Evolutionary conservation across 2,797 vertebrate genomes (phyloP).

Genomic region (Psittacula derbiana): DNA sequence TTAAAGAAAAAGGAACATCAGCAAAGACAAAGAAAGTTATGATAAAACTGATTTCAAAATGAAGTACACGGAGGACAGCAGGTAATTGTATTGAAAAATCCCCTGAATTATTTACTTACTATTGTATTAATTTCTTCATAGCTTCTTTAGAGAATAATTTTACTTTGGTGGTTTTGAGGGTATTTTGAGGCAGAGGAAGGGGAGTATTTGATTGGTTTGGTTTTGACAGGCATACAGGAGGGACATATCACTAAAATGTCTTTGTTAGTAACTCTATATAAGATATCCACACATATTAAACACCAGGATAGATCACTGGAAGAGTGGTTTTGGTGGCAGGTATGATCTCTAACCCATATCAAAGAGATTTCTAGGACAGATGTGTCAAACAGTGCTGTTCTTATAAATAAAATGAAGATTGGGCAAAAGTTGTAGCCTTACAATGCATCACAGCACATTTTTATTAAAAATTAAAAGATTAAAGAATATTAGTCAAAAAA

Average conservation of each 20-base stretch:
- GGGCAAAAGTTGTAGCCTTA: neutral
- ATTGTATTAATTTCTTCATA: neutral
- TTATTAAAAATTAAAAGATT: neutral
- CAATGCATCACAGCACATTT: neutral
- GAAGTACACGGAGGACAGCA: neutral
- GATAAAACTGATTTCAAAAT: neutral
- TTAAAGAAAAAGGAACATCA: neutral
- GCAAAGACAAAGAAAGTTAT: neutral
- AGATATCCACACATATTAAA: neutral
- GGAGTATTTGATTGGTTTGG: neutral
- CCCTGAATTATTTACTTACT: neutral
- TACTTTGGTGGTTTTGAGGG: accelerated
- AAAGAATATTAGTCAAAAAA: neutral
- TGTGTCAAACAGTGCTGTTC: neutral
- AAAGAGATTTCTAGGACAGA: neutral
- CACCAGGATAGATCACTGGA: neutral
- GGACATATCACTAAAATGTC: neutral
- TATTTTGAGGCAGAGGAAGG: neutral
- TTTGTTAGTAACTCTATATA: neutral
- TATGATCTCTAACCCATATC: neutral
- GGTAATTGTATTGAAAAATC: neutral
- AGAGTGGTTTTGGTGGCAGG: neutral
- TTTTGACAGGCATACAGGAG: neutral
- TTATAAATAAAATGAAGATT: neutral
- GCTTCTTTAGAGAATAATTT: neutral